phyloP scores from a whole-genome alignment of 2,888 invertebrate species.

The Colostygia pectinataria region DNA sequence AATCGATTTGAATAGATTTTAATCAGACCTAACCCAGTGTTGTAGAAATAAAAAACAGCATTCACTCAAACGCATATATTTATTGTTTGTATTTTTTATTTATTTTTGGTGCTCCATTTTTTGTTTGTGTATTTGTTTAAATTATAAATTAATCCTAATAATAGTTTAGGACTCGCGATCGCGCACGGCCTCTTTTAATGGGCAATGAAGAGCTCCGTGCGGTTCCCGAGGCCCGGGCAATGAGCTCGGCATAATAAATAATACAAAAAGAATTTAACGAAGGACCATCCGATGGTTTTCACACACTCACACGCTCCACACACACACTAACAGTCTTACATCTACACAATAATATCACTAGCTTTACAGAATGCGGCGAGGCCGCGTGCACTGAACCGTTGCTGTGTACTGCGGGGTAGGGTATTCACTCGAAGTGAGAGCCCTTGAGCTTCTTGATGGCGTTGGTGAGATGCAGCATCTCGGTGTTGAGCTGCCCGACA shows the following conservation, averaged over 20 bases:
- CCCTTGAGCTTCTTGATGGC: slow-evolving; percentile 93
- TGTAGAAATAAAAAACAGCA: slow-evolving; percentile 36
- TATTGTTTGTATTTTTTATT: slow-evolving; percentile 73
- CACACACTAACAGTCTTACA: slow-evolving; percentile 73
- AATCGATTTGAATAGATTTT: too few species aligned
- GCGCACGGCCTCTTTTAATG: slow-evolving; percentile 72
- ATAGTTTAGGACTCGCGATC: slow-evolving; percentile 68
- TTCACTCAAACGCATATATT: slow-evolving; percentile 79
- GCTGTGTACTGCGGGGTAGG: slow-evolving; percentile 50
- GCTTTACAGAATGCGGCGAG: slow-evolving; percentile 73
- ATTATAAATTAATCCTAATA: slow-evolving; percentile 79
- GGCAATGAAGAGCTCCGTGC: slow-evolving; percentile 73
- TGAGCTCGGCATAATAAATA: slow-evolving; percentile 82
- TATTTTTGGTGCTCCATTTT: slow-evolving; percentile 82
- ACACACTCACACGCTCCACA: slow-evolving; percentile 71
- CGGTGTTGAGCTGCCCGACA: slow-evolving; percentile 92
- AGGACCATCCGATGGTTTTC: slow-evolving; percentile 76
- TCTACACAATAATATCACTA: slow-evolving; percentile 79
- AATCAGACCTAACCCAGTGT: neutral
- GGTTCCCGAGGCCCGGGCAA: slow-evolving; percentile 73
- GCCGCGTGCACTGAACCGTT: slow-evolving; percentile 73
- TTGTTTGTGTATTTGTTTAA: slow-evolving; percentile 70
- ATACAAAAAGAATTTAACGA: slow-evolving; percentile 72
- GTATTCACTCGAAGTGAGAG: slow-evolving; percentile 81
- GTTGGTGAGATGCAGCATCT: slow-evolving; percentile 93